Conservation (phyloP, 1,140 invertebrate genomes). For the Heliothis subflexa region DNA sequence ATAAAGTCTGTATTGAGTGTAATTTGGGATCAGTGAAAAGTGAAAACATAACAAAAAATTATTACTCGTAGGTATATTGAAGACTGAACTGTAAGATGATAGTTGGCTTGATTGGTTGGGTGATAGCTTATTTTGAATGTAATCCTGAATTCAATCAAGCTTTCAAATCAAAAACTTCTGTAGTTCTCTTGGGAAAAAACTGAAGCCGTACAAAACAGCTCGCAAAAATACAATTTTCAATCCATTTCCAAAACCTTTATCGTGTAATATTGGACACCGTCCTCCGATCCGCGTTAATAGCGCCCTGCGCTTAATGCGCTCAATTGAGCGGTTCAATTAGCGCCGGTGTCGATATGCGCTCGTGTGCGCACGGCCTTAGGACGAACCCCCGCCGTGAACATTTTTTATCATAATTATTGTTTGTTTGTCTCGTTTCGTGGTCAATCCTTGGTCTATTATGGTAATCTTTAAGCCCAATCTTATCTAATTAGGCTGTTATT, state of each 20-base stretch:
- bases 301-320: constrained; percentile 42
- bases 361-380: constrained; percentile 12
- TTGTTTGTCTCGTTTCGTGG: constrained; percentile 37
- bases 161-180: no score
- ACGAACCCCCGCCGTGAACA: constrained; percentile 46
- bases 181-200: no score
- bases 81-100: no score
- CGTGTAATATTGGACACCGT: constrained; percentile 38
- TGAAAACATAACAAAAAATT: no score
- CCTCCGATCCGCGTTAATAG: constrained; percentile 18
- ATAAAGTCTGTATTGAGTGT: no score
- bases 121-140: no score
- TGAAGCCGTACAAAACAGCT: no score
- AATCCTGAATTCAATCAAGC: no score
- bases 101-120: no score
- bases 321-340: constrained; percentile 59
- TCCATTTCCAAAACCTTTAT: not conserved
- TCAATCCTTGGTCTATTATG: not conserved
- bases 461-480: not conserved
- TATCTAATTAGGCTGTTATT: constrained; percentile 8
- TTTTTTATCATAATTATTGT: constrained; percentile 50
- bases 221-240: not conserved
- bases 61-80: no score
- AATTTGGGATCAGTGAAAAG: no score
- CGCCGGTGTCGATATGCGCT: constrained; percentile 39